These are phyloP conservation scores for Coregonus ussuriensis DNA, from an alignment of 2,797 vertebrate species.

Conservation along the genomic window DNA sequence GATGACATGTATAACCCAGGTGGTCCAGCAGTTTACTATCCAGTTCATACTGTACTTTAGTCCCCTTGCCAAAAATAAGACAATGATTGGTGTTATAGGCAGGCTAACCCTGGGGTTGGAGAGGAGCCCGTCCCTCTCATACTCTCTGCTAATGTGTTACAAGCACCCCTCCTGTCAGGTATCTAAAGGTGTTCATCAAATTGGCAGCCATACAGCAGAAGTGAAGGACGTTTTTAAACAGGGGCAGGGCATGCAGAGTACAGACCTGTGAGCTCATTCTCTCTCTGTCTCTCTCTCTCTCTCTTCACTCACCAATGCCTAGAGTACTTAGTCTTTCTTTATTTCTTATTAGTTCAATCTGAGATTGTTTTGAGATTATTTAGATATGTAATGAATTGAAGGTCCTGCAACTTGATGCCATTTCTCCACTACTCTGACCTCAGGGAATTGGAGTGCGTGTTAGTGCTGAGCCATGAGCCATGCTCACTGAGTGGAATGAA, in stretches of 20 bases:
- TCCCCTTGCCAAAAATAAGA: no score
- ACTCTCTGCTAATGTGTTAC: conserved; percentile 24
- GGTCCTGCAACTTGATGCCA: no score
- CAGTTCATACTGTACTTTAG: no score
- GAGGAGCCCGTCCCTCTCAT: background rate
- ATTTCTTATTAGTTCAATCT: no score
- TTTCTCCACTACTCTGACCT: conserved; percentile 15
- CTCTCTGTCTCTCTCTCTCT: background rate
- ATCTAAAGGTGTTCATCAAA: conserved; percentile 37
- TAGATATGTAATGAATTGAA: no score
- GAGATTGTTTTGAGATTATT: no score
- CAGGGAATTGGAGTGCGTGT: conserved; percentile 13
- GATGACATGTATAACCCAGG: no score
- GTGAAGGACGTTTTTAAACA: background rate
- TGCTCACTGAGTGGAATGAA: conserved; percentile 40
- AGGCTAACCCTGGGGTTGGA: no score
- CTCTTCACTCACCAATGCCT: background rate
- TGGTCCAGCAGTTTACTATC: no score
- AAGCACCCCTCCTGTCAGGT: conserved; percentile 28
- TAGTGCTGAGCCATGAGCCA: conserved; percentile 13
- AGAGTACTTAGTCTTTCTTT: no score
- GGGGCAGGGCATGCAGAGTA: background rate
- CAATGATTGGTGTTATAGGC: no score
- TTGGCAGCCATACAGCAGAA: conserved; percentile 21
- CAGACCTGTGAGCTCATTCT: background rate